phyloP scores from a whole-genome alignment of 2,888 invertebrate species.

The Drosophila paranaensis region DNA sequence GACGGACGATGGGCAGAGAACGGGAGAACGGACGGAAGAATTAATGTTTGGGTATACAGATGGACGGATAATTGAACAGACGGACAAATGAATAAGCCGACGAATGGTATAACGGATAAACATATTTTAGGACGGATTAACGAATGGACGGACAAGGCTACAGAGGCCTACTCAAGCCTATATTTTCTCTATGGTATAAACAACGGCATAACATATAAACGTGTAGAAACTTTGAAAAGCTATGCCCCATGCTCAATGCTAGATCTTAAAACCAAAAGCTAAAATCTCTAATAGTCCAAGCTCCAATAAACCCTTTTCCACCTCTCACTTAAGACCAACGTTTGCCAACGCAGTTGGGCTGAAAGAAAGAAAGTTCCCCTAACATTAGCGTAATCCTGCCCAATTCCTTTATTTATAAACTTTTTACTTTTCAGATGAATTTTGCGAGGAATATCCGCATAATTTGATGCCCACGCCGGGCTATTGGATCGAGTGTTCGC shows the following conservation, averaged over 20 bases:
- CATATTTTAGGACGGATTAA: too few relatives aligned
- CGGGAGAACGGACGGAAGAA: neutral
- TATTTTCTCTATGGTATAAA: too few relatives aligned
- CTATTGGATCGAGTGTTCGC: slow-evolving; percentile 98
- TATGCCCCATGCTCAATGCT: neutral
- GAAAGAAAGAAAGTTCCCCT: neutral
- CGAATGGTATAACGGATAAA: neutral
- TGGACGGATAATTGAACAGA: neutral
- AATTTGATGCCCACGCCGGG: slow-evolving; percentile 95
- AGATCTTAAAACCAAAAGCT: neutral
- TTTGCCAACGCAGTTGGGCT: too few relatives aligned
- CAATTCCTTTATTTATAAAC: too few relatives aligned
- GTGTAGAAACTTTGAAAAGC: neutral
- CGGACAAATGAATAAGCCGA: too few relatives aligned
- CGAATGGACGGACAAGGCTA: neutral
- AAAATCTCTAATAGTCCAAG: neutral
- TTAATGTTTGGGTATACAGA: neutral
- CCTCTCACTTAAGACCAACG: neutral
- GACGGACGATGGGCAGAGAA: too few relatives aligned
- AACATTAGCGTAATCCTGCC: neutral
- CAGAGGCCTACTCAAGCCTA: neutral
- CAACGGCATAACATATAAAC: neutral
- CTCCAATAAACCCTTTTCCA: neutral
- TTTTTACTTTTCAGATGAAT: slow-evolving; percentile 89
- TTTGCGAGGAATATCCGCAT: slow-evolving; percentile 96